Conservation (phyloP, 2,797 vertebrate species). For the Dallia pectoralis region DNA sequence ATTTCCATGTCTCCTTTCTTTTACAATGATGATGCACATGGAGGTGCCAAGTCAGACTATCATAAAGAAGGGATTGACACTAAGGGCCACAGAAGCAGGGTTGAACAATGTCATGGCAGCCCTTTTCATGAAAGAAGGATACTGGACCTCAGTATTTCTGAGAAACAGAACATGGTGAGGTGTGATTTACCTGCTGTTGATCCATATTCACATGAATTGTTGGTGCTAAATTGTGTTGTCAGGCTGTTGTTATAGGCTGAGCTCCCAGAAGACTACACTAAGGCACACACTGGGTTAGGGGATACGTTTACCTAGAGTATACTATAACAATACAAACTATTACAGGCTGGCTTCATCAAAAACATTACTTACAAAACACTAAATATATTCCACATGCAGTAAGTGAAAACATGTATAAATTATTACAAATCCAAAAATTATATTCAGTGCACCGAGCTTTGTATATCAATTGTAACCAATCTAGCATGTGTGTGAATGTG, state of each 20-base stretch:
- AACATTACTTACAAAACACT: conserved; percentile 5
- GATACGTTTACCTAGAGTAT: background rate
- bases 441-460: conserved; percentile 12
- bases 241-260: background rate
- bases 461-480: background rate
- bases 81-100: background rate
- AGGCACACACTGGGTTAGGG: conserved; percentile 15
- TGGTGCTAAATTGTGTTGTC: background rate
- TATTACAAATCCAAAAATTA: background rate
- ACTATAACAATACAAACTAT: background rate
- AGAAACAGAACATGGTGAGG: background rate
- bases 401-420: background rate
- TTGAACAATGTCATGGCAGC: conserved; percentile 1
- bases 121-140: background rate
- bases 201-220: background rate
- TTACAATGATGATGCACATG: background rate
- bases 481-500: background rate
- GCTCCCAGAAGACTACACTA: conserved; percentile 2
- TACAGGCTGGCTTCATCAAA: background rate
- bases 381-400: background rate
- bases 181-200: background rate
- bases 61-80: background rate
- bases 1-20: background rate
- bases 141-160: background rate
- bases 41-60: background rate